phyloP scores from a whole-genome alignment of 92 coral and sea anemone species.

The Paramuricea clavata region DNA sequence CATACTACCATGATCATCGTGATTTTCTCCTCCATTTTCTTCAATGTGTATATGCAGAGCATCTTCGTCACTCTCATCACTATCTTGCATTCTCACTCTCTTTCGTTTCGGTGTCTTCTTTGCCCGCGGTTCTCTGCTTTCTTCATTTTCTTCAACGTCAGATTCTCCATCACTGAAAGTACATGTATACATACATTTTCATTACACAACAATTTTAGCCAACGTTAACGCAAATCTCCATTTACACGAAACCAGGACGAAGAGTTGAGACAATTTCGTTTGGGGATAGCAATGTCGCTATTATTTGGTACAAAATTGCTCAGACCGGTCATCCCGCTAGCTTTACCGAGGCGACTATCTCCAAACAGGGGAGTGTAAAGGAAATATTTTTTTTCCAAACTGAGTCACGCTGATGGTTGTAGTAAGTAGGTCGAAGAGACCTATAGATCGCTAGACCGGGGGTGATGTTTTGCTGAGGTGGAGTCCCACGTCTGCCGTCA shows the following conservation, averaged over 20 bases:
- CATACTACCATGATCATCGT: background rate
- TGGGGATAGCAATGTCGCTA: too few relatives aligned
- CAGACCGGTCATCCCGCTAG: too few relatives aligned
- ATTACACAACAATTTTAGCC: background rate
- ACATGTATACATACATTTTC: background rate
- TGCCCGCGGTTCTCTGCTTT: background rate
- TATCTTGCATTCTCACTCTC: constrained; percentile 62
- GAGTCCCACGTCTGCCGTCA: too few relatives aligned
- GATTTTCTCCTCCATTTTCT: constrained; percentile 6
- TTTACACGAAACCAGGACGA: background rate
- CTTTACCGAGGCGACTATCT: too few relatives aligned
- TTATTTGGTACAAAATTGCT: too few relatives aligned
- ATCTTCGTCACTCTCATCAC: constrained; percentile 80
- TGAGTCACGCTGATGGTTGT: too few relatives aligned
- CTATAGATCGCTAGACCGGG: too few relatives aligned
- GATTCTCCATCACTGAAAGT: background rate
- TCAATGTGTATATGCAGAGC: constrained; percentile 6
- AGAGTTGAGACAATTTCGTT: too few relatives aligned
- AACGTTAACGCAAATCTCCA: background rate
- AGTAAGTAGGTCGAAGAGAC: too few relatives aligned
- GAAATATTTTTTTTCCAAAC: too few relatives aligned
- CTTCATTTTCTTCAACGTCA: background rate
- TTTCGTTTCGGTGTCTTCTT: constrained; percentile 58
- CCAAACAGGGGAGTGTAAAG: too few relatives aligned
- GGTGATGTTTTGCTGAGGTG: too few relatives aligned